These are phyloP conservation scores for Botrylloides violaceus DNA, from an alignment of 23 tunicate species.

Conservation along the genomic window DNA sequence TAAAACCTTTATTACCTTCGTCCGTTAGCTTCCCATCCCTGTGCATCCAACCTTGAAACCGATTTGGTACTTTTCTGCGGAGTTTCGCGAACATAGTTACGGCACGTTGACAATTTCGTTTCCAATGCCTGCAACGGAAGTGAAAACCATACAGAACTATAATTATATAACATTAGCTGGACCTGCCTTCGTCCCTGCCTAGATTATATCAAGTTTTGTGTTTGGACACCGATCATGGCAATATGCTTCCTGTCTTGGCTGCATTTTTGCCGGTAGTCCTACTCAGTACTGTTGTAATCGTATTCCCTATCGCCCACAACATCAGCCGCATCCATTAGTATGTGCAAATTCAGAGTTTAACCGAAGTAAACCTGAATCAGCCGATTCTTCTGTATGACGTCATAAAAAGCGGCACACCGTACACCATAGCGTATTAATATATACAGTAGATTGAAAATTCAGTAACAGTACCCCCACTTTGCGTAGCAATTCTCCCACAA, in stretches of 20 bases:
- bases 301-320: neutral
- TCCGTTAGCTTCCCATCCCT: neutral
- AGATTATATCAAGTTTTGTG: too few relatives aligned
- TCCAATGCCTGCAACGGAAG: constrained; percentile 58
- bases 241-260: too few relatives aligned
- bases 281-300: neutral
- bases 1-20: neutral
- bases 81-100: constrained; percentile 76
- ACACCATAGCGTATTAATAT: neutral
- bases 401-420: too few relatives aligned
- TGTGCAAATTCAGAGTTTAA: neutral
- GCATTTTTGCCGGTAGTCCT: neutral
- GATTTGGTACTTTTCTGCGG: constrained; percentile 17
- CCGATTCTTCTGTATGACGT: too few relatives aligned
- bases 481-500: constrained; percentile 84
- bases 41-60: neutral
- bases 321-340: too few relatives aligned
- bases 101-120: constrained; percentile 82
- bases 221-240: too few relatives aligned
- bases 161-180: too few relatives aligned
- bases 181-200: too few relatives aligned
- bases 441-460: too few relatives aligned
- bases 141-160: too few relatives aligned
- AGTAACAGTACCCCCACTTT: constrained; percentile 83
- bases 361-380: too few relatives aligned